Evolutionary conservation across 1,140 invertebrate species (phyloP).

Genomic region (Agrypnia vestita): DNA sequence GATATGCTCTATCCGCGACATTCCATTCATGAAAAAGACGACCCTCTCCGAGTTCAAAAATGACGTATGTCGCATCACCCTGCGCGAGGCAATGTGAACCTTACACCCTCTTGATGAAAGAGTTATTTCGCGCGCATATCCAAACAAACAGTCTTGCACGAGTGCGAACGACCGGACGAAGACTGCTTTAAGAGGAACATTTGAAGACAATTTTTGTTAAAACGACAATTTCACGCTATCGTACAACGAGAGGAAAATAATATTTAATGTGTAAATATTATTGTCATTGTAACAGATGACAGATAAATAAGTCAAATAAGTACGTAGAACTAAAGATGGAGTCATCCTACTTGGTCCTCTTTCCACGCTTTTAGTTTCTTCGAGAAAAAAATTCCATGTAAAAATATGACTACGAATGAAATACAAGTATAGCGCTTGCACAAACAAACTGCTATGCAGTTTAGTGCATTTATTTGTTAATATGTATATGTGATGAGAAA

Average conservation of each 20-base stretch:
- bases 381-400: no score
- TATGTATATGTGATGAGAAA: no score
- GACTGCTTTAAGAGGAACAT: not conserved
- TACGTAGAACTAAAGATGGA: no score
- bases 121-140: not conserved
- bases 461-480: no score
- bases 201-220: conserved; percentile 1
- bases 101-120: not conserved
- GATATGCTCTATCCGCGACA: conserved; percentile 23
- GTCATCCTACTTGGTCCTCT: no score
- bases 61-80: not conserved
- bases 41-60: conserved; percentile 19
- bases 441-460: no score
- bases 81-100: not conserved
- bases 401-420: no score
- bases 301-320: no score
- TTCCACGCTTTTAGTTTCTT: no score
- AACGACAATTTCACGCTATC: not conserved
- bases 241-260: not conserved
- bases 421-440: no score
- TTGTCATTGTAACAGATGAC: no score
- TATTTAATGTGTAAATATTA: no score
- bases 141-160: not conserved
- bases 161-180: not conserved
- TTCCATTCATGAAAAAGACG: conserved; percentile 50